Base-by-base conservation (phyloP, 2,888 invertebrate genomes). In the Agonopterix alstromeriana region DNA sequence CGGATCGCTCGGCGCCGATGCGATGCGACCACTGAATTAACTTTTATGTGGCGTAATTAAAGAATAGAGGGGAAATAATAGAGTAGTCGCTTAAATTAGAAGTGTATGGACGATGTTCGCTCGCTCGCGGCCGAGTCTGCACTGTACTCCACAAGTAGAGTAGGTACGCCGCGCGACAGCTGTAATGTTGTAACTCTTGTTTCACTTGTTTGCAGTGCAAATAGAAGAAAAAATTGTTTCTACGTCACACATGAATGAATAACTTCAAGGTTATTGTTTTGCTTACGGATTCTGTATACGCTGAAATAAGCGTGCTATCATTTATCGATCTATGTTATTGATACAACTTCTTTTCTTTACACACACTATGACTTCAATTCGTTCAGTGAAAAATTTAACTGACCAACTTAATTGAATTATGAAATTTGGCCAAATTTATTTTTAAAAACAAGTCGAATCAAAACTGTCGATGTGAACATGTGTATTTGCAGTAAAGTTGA, bases 201-300 rank as follows among this genome's bases (percentile, higher is more conserved):
- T 50, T 43, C 50, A 40, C 54, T 60, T 61, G 63, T 83, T 84
- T 79, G 75, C 71, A 66, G 74, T 71, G 76, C 70, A 82, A 84
- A 83, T 78, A 80, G 73, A 64, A 79, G 80, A 82, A 85, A 82
- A 82, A 77, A 76, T 73, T 68, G 73, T 73, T 81, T 75, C 77
- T 70, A 79, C 82, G 83, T 83, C 81, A 80, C 72, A 77, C 75
- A 67, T 75, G 73, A 84, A 77, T 74, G 79, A 73, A 70, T 72
- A 75, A 67, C 73, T 70, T 65, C 82, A 85, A 83, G 85, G 82
- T 67, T 74, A 73, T 74, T 79, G 79, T 81, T 77, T 73, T 68
- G 67, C 56, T 67, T 66, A 50, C 58, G 27, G 27, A 53, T 64
- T 58, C 56, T 53, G 65, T 65, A 67, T 69, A 70, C 69, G 62